Evolutionary conservation across 2,113 vertebrate species (phyloP).

Genomic region (Smithornis capensis): DNA sequence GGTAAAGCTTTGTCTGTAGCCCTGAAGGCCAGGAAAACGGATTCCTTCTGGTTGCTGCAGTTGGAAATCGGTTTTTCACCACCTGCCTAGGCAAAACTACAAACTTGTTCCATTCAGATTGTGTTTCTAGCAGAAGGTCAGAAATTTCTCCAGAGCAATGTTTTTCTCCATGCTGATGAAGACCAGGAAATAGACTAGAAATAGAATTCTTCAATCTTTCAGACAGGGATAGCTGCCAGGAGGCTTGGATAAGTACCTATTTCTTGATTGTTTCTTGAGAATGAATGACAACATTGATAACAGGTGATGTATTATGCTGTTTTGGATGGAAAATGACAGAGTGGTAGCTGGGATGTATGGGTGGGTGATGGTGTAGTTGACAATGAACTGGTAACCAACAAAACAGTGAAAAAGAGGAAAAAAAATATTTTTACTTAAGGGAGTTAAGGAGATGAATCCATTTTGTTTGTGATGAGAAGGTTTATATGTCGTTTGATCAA

Average conservation of each 20-base stretch:
- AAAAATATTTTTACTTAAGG: neutral
- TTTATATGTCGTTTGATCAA: neutral
- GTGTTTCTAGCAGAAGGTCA: neutral
- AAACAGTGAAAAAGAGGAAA: neutral
- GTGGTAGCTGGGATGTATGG: slow-evolving; percentile 20
- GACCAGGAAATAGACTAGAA: neutral
- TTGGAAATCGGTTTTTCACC: neutral
- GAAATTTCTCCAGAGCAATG: neutral
- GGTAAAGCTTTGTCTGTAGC: neutral
- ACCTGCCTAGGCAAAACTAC: neutral
- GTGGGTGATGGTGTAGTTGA: neutral
- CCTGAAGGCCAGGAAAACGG: neutral
- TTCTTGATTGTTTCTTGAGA: slow-evolving; percentile 8
- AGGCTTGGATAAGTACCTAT: neutral
- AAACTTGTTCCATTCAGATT: neutral
- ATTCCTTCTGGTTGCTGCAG: neutral
- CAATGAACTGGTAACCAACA: slow-evolving; percentile 7
- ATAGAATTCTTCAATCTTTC: slow-evolving; percentile 9
- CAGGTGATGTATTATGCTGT: slow-evolving; percentile 24
- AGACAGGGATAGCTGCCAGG: neutral
- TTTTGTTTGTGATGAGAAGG: neutral
- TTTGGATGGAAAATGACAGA: neutral
- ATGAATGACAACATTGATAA: slow-evolving; percentile 4
- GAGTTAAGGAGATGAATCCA: neutral
- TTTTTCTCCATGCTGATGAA: neutral